These are phyloP conservation scores for Bombus vancouverensis DNA, from an alignment of 1,140 invertebrate genomes.

Conservation along the genomic window DNA sequence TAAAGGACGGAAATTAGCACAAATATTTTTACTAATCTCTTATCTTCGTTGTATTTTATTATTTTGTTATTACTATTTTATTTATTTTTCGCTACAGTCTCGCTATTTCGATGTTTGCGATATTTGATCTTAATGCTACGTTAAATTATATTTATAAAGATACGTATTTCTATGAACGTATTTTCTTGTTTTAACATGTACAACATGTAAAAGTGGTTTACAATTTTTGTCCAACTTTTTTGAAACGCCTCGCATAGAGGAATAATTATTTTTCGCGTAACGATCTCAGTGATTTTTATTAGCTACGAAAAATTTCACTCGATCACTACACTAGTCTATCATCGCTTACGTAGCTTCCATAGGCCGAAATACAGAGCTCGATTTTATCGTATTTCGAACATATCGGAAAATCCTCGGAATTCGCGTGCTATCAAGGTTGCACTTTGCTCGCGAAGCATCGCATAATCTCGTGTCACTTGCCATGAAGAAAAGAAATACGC, in stretches of 20 bases:
- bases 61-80: not conserved
- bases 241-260: not conserved
- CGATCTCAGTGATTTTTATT: not conserved
- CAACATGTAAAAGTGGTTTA: not conserved
- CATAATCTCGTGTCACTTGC: not conserved
- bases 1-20: not conserved
- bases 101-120: not conserved
- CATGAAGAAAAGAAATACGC: not conserved
- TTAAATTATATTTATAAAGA: not conserved
- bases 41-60: not conserved
- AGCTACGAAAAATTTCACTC: not conserved
- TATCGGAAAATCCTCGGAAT: conserved; percentile 26
- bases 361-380: not conserved
- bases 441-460: not conserved
- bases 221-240: not conserved
- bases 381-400: conserved; percentile 31
- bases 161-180: not conserved
- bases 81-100: not conserved
- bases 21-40: not conserved
- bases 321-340: not conserved
- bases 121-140: not conserved
- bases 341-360: not conserved
- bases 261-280: conserved; percentile 9
- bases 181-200: too few relatives aligned
- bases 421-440: not conserved